These are phyloP conservation scores for Andrena bicolor DNA, from an alignment of 2,888 invertebrate species.

Conservation along the genomic window DNA sequence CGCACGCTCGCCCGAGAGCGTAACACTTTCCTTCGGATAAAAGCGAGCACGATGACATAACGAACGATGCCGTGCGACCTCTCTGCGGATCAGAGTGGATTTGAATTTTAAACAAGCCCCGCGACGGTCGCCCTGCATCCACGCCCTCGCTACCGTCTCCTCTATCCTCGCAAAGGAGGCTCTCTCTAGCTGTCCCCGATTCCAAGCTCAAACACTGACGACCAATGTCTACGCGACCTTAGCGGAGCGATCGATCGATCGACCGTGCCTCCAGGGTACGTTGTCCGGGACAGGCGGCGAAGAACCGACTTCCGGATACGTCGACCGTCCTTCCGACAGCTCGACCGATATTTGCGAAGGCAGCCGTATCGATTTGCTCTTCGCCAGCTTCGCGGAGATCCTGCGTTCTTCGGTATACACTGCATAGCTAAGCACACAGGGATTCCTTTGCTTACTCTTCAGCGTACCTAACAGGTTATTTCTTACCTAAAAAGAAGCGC, in stretches of 20 bases:
- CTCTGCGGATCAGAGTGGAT: slow-evolving; percentile 6
- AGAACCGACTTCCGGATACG: slow-evolving; percentile 33
- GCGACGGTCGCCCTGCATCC: neutral
- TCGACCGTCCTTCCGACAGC: slow-evolving; percentile 7
- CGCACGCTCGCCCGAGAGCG: neutral
- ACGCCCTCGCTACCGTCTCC: neutral
- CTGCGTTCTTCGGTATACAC: too few species aligned
- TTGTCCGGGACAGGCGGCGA: neutral
- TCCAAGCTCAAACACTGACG: neutral
- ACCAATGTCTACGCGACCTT: slow-evolving; percentile 29
- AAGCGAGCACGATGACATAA: slow-evolving; percentile 28
- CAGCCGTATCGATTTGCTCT: neutral
- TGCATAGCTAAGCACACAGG: too few species aligned
- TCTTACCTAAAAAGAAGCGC: too few species aligned
- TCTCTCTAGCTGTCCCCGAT: neutral
- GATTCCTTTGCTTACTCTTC: too few species aligned
- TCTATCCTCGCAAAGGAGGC: neutral
- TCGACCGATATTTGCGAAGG: slow-evolving; percentile 19
- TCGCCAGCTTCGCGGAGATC: too few species aligned
- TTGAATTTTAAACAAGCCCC: slow-evolving; percentile 18
- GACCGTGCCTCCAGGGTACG: slow-evolving; percentile 22
- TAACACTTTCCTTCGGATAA: slow-evolving; percentile 9
- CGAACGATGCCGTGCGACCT: slow-evolving; percentile 2
- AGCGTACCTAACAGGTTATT: too few species aligned
- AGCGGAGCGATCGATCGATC: slow-evolving; percentile 29